These are phyloP conservation scores for Corticium candelabrum DNA, from an alignment of 37 sponge, comb jelly and placozoan species.

Conservation along the genomic window DNA sequence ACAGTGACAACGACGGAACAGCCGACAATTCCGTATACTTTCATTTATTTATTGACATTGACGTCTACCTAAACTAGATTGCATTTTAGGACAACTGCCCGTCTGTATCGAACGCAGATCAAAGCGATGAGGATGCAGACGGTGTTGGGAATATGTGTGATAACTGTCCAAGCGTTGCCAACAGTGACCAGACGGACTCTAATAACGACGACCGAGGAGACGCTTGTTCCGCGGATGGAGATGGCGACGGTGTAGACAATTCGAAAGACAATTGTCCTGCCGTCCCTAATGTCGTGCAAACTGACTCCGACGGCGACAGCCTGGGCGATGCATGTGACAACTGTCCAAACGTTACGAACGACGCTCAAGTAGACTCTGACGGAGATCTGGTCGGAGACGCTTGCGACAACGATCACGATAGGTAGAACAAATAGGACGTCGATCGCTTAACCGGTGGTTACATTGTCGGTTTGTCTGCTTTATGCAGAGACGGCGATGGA, in stretches of 20 bases:
- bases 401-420: constrained; percentile 74
- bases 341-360: constrained; percentile 45
- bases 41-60: too few species aligned
- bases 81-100: not conserved
- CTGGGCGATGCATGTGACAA: constrained; percentile 28
- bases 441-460: too few species aligned
- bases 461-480: too few species aligned
- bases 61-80: not conserved
- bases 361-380: constrained; percentile 61
- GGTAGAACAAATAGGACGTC: too few species aligned
- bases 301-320: constrained; percentile 46
- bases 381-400: constrained; percentile 58
- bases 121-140: constrained; percentile 19
- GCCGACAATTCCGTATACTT: constrained; percentile 18
- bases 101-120: not conserved
- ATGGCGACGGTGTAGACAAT: constrained; percentile 66
- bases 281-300: constrained; percentile 1
- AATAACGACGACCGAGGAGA: constrained; percentile 39
- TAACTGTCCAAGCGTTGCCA: constrained; percentile 26
- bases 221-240: constrained; percentile 75
- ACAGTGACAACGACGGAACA: constrained; percentile 52
- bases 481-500: constrained; percentile 78
- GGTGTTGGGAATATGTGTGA: constrained; percentile 33
- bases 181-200: constrained; percentile 38
- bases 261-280: constrained; percentile 11